These are phyloP conservation scores for Clamator glandarius DNA, from an alignment of 2,797 vertebrate species.

Conservation along the genomic window DNA sequence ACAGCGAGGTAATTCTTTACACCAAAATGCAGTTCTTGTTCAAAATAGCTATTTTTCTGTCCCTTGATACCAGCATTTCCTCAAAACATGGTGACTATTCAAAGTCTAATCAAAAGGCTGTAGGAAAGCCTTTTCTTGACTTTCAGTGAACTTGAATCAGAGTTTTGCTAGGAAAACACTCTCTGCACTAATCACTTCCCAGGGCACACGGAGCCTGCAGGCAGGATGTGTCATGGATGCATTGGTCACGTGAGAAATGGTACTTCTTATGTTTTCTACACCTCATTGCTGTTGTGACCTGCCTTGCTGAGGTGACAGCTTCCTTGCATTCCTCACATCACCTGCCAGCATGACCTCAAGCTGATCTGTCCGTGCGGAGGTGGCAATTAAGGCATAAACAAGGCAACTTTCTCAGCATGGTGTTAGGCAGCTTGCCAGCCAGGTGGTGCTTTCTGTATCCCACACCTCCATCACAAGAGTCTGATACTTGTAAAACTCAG, in stretches of 20 bases:
- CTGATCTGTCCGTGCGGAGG: not conserved
- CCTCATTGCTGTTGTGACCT: not conserved
- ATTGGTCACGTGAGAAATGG: accelerated
- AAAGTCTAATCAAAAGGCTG: not conserved
- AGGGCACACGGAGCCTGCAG: accelerated
- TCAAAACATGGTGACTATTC: not conserved
- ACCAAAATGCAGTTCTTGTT: not conserved
- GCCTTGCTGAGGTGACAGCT: slow-evolving; percentile 33
- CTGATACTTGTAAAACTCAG: not conserved
- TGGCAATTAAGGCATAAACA: not conserved
- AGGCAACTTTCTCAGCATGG: slow-evolving; percentile 8
- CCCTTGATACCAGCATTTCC: not conserved
- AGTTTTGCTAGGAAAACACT: not conserved
- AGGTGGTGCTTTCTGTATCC: not conserved
- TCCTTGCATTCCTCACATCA: not conserved
- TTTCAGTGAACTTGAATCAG: not conserved
- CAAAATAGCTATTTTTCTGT: not conserved
- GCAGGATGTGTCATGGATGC: not conserved
- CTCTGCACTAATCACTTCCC: not conserved
- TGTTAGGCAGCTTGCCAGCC: not conserved
- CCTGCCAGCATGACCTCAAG: slow-evolving; percentile 22
- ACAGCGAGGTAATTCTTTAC: not conserved
- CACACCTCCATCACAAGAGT: accelerated
- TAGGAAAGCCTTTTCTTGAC: not conserved
- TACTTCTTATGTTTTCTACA: not conserved